Evolutionary conservation across 2,888 invertebrate species (phyloP).

Genomic region (Maniola hyperantus): DNA sequence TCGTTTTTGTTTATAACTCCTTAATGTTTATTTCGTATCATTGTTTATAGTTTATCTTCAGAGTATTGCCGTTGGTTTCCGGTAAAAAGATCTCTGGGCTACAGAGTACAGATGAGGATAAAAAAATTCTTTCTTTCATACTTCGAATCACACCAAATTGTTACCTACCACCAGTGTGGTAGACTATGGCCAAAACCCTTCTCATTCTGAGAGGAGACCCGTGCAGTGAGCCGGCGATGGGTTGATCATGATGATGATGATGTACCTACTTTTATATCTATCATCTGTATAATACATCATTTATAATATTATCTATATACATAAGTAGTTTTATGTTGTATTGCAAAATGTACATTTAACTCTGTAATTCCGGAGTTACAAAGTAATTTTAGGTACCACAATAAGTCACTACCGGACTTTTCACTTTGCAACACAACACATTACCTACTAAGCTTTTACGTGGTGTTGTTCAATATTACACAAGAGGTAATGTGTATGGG

Average conservation of each 20-base stretch:
- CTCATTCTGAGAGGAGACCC: too few species aligned
- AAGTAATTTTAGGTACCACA: neutral
- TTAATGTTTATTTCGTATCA: slow-evolving; percentile 21
- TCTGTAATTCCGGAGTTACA: neutral
- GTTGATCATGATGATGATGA: too few species aligned
- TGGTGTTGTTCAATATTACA: slow-evolving; percentile 36
- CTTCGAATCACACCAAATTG: too few species aligned
- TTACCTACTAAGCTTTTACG: slow-evolving; percentile 34
- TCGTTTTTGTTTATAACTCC: slow-evolving; percentile 19
- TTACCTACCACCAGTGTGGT: too few species aligned
- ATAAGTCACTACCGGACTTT: slow-evolving; percentile 21
- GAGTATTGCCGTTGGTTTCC: neutral
- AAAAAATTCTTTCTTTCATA: too few species aligned
- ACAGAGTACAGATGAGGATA: too few species aligned
- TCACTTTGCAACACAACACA: slow-evolving; percentile 16
- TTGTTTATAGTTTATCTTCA: slow-evolving; percentile 23
- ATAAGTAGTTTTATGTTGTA: too few species aligned
- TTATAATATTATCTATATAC: too few species aligned
- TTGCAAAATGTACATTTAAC: neutral
- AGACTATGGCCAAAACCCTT: too few species aligned
- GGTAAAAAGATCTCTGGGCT: neutral
- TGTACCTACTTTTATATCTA: too few species aligned
- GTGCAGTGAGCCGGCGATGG: too few species aligned
- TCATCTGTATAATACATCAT: too few species aligned
- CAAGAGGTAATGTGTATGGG: slow-evolving; percentile 35